A percentile compares a stretch with the other conserved stretches of the same genome.
Evolutionary conservation across 2,888 invertebrate genomes (phyloP).

Genomic region (Agonopterix alstromeriana): DNA sequence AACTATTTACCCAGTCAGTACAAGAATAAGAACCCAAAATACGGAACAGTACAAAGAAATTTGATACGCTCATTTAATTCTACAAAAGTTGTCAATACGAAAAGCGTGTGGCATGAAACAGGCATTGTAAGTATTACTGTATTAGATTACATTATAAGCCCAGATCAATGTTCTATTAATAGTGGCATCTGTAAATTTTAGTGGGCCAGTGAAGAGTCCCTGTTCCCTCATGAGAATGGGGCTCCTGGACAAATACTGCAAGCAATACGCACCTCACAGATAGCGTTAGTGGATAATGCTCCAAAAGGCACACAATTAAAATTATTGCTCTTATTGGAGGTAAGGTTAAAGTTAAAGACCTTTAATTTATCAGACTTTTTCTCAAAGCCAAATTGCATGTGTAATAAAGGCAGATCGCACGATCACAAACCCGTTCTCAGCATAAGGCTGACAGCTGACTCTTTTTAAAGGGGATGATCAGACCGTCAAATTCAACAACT

Average conservation of each 20-base stretch:
- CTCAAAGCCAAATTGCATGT: too few species aligned
- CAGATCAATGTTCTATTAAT: too few species aligned
- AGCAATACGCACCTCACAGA: constrained; percentile 80
- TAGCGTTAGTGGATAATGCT: constrained; percentile 86
- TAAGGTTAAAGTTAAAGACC: too few species aligned
- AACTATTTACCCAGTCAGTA: constrained; percentile 57
- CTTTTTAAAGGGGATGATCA: too few species aligned
- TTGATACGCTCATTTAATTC: constrained; percentile 54
- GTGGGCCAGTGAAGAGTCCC: constrained; percentile 60
- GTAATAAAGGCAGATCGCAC: too few species aligned
- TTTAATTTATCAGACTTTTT: too few species aligned
- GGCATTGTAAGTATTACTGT: constrained; percentile 39
- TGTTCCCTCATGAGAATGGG: constrained; percentile 68
- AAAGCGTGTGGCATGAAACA: constrained; percentile 41
- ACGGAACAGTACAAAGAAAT: constrained; percentile 33
- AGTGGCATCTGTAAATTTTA: constrained; percentile 15
- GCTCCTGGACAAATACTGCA: constrained; percentile 78
- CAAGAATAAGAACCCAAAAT: constrained; percentile 50
- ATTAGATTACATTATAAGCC: too few species aligned
- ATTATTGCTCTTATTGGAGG: constrained; percentile 84
- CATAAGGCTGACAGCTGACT: too few species aligned
- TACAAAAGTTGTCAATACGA: constrained; percentile 29
- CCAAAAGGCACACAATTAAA: constrained; percentile 94
- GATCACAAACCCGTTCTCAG: too few species aligned
- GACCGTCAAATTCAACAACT: too few species aligned